Conservation (phyloP, 1,140 invertebrate genomes). For the Colletes gigas region DNA sequence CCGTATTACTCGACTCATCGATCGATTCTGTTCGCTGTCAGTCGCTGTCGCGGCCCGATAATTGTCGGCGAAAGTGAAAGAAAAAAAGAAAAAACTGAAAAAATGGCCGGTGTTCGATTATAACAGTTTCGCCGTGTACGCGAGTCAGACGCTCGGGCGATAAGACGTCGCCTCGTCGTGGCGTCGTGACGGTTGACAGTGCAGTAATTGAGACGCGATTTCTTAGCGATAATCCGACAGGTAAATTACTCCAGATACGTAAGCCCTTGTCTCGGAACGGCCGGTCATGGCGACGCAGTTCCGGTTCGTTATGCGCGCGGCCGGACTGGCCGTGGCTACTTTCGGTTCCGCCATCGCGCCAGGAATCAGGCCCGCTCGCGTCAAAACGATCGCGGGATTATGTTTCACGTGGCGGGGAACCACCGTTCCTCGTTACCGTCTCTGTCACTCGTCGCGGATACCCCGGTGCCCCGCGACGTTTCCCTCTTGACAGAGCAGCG, state of each 20-base stretch:
- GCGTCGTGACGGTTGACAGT: slow-evolving; percentile 53
- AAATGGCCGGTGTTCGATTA: slow-evolving; percentile 1
- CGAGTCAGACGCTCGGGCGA: slow-evolving; percentile 10
- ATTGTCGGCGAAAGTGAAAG: neutral
- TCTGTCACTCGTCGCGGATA: slow-evolving; percentile 43
- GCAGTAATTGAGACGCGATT: slow-evolving; percentile 70
- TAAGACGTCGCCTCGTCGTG: slow-evolving; percentile 28
- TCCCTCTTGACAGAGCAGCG: neutral
- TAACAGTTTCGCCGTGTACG: slow-evolving; percentile 16
- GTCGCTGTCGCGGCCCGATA: neutral
- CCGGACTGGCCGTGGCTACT: slow-evolving; percentile 14
- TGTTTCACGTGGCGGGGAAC: slow-evolving; percentile 18
- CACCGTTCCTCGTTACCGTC: slow-evolving; percentile 44
- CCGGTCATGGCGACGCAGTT: neutral
- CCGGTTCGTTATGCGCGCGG: slow-evolving; percentile 17
- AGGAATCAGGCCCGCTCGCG: slow-evolving; percentile 7
- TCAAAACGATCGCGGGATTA: slow-evolving; percentile 44
- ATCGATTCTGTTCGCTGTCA: slow-evolving; percentile 7
- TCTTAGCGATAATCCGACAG: slow-evolving; percentile 69
- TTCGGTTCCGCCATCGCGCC: neutral
- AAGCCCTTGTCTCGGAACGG: slow-evolving; percentile 20
- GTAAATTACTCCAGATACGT: slow-evolving; percentile 63
- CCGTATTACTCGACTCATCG: neutral
- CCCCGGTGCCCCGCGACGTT: neutral
- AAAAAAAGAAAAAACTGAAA: neutral